A percentile compares a stretch with the other conserved stretches of the same genome.
Evolutionary conservation across 2,113 vertebrate genomes (phyloP).

Genomic region (Dasyprocta punctata): DNA sequence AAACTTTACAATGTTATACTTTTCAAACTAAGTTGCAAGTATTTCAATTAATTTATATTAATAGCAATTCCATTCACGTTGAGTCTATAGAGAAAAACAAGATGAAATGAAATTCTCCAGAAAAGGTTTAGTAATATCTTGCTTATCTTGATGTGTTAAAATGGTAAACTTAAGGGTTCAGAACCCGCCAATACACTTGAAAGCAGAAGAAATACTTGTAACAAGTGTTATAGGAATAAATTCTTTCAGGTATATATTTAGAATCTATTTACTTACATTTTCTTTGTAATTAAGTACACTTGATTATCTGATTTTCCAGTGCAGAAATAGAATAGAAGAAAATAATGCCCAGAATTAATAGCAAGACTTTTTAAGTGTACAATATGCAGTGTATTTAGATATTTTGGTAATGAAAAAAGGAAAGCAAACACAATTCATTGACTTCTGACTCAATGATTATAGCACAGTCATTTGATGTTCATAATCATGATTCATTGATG

Average conservation of each 20-base stretch:
- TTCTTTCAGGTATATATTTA: not conserved
- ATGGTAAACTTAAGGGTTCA: not conserved
- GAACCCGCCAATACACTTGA: not conserved
- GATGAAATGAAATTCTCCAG: constrained; percentile 18
- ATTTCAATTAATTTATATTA: constrained; percentile 44
- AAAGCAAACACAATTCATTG: not conserved
- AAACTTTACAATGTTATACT: not conserved
- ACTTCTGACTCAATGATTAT: not conserved
- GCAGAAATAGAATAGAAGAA: not conserved
- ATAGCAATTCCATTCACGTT: not conserved
- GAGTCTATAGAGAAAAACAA: not conserved
- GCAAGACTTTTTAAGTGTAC: not conserved
- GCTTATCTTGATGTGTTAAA: not conserved
- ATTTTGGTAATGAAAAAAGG: not conserved
- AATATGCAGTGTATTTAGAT: not conserved
- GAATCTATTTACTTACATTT: not conserved
- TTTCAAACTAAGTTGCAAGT: constrained; percentile 11
- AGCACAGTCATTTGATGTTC: not conserved
- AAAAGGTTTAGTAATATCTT: not conserved
- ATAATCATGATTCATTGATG: not conserved
- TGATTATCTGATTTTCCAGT: not conserved
- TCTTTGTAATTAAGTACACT: not conserved
- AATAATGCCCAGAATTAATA: not conserved
- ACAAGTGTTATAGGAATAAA: not conserved
- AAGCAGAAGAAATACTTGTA: not conserved